A percentile compares a stretch with the other conserved stretches of the same genome.
Conservation (phyloP, 2,113 vertebrate genomes). For the Sylvicapra grimmia region DNA sequence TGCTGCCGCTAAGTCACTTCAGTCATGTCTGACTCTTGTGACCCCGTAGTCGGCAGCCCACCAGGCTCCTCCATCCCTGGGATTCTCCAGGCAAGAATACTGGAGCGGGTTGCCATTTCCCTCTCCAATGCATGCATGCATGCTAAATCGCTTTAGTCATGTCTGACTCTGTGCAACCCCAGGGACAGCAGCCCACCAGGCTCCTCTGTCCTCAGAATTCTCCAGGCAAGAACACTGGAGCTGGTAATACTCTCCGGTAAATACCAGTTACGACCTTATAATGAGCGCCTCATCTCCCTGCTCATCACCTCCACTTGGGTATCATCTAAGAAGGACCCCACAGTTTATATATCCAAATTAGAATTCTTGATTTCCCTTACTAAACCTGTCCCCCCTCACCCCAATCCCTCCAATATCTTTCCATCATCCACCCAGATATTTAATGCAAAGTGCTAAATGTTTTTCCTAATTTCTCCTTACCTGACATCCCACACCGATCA, state of each 20-base stretch:
- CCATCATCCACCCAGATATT: neutral
- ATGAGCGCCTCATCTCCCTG: fast-evolving
- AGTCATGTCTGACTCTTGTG: neutral
- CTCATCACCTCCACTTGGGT: neutral
- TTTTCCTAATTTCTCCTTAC: neutral
- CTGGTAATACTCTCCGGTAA: neutral
- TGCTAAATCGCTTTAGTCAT: fast-evolving
- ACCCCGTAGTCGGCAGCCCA: neutral
- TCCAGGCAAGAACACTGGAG: neutral
- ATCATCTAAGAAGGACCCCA: neutral
- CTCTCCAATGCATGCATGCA: neutral
- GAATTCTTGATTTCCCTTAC: neutral
- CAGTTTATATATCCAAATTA: neutral
- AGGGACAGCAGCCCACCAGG: neutral
- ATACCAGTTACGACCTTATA: too few relatives aligned
- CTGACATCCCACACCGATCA: neutral
- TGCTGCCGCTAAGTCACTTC: neutral
- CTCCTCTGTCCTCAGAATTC: fast-evolving
- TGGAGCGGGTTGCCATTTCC: neutral
- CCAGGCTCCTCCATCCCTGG: neutral
- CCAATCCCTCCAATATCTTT: neutral
- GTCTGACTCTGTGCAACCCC: neutral
- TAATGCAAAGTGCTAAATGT: neutral
- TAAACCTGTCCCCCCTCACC: too few relatives aligned
- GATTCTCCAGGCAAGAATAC: neutral